These are phyloP conservation scores for Troilus luridus DNA, from an alignment of 2,888 invertebrate genomes.

Conservation along the genomic window DNA sequence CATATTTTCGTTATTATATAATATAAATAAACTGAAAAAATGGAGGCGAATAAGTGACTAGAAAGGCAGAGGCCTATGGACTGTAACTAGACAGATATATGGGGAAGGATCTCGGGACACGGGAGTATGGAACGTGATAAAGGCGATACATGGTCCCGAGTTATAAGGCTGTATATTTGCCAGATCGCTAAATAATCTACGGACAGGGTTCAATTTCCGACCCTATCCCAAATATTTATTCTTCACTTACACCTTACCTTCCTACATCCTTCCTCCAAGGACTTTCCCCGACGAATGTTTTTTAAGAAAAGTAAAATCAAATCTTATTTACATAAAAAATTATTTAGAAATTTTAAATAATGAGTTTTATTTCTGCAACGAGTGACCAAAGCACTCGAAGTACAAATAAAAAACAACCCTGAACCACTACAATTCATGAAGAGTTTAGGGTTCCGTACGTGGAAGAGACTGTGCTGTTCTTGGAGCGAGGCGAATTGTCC, in stretches of 20 bases:
- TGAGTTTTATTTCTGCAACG: too few species aligned
- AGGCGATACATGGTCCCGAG: conserved; percentile 10
- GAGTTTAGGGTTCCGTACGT: too few species aligned
- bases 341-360: too few species aligned
- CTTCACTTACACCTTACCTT: conserved; percentile 27
- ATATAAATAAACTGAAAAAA: background rate
- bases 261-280: background rate
- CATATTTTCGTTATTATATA: background rate
- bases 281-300: background rate
- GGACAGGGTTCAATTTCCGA: conserved; percentile 39
- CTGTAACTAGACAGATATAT: background rate
- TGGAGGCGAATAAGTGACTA: background rate
- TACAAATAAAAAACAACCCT: too few species aligned
- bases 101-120: background rate
- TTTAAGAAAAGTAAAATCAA: background rate
- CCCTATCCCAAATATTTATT: conserved; percentile 31
- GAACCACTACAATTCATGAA: too few species aligned
- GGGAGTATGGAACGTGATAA: conserved; percentile 22
- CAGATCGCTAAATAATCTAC: conserved; percentile 46
- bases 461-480: too few species aligned
- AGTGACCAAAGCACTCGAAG: too few species aligned
- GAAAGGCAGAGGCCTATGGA: background rate
- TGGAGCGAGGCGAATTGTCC: too few species aligned
- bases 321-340: background rate
- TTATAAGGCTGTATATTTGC: conserved; percentile 34